These are phyloP conservation scores for Macropus fuliginosus DNA, from an alignment of 2,797 vertebrate genomes.

Conservation along the genomic window DNA sequence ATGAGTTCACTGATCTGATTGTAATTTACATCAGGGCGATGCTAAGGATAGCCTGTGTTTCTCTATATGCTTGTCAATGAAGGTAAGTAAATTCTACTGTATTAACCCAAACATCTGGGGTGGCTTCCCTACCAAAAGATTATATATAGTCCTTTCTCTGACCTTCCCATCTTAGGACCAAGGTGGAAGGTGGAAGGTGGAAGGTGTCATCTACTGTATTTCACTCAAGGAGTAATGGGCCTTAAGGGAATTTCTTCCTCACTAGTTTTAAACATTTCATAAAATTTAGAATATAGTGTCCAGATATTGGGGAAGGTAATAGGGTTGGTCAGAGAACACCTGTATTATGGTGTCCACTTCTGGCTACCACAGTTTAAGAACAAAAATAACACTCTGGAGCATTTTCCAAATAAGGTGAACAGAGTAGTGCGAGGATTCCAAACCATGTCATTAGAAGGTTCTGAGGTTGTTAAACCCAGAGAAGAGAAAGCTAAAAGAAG, in stretches of 20 bases:
- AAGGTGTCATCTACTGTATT: neutral
- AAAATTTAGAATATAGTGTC: neutral
- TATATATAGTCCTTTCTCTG: neutral
- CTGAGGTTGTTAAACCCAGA: neutral
- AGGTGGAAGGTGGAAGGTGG: neutral
- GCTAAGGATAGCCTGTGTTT: neutral
- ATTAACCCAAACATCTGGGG: neutral
- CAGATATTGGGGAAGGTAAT: neutral
- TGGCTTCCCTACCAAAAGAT: neutral
- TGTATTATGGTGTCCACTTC: neutral
- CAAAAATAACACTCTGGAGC: neutral
- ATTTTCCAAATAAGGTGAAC: neutral
- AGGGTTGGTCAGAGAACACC: neutral
- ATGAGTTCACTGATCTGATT: conserved; percentile 33
- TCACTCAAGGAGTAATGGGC: neutral
- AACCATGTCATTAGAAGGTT: neutral
- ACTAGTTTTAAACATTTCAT: neutral
- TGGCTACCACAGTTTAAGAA: neutral
- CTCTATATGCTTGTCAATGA: neutral
- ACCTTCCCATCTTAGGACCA: conserved; percentile 31
- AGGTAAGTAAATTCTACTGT: conserved; percentile 1
- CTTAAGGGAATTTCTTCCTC: neutral
- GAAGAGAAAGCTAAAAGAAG: neutral
- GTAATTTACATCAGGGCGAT: neutral
- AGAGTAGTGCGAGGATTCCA: neutral